Evolutionary conservation across 2,888 invertebrate species (phyloP).

Genomic region (Ochropleura leucogaster): DNA sequence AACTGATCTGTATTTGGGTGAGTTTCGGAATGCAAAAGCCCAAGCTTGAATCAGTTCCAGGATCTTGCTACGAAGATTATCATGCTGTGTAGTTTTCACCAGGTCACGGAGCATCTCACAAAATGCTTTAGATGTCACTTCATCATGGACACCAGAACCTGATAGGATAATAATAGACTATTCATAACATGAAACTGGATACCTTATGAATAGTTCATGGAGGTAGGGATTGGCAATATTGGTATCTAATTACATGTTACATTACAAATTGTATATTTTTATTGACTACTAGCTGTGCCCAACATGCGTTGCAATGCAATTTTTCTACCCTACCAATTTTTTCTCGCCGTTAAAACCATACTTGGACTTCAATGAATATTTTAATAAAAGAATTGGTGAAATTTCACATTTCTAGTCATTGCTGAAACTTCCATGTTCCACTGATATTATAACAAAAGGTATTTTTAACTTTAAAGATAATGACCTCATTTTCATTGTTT

Average conservation of each 20-base stretch:
- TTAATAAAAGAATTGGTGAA: too few species aligned
- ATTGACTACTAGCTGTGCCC: too few species aligned
- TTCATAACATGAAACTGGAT: background rate
- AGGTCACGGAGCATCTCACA: conserved; percentile 98
- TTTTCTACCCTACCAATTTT: too few species aligned
- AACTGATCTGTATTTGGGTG: conserved; percentile 96
- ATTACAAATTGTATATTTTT: background rate
- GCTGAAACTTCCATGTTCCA: background rate
- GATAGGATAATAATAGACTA: background rate
- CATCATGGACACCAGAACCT: conserved; percentile 96
- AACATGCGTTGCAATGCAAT: too few species aligned
- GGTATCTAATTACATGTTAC: background rate
- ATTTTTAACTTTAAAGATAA: conserved; percentile 18
- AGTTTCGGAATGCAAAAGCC: conserved; percentile 99
- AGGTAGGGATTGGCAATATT: background rate
- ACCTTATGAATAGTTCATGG: background rate
- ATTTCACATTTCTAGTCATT: background rate
- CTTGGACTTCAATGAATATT: too few species aligned
- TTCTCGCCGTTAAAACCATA: too few species aligned
- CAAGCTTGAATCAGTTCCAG: conserved; percentile 99
- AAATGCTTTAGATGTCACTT: conserved; percentile 96
- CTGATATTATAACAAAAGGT: conserved; percentile 6
- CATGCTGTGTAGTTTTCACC: conserved; percentile 95
- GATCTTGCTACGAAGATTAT: conserved; percentile 95
- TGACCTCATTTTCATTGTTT: background rate